A percentile compares a stretch with the other conserved stretches of the same genome.
Evolutionary conservation across 2,797 vertebrate genomes (phyloP).

Genomic region (Paramormyrops hopkinsi): DNA sequence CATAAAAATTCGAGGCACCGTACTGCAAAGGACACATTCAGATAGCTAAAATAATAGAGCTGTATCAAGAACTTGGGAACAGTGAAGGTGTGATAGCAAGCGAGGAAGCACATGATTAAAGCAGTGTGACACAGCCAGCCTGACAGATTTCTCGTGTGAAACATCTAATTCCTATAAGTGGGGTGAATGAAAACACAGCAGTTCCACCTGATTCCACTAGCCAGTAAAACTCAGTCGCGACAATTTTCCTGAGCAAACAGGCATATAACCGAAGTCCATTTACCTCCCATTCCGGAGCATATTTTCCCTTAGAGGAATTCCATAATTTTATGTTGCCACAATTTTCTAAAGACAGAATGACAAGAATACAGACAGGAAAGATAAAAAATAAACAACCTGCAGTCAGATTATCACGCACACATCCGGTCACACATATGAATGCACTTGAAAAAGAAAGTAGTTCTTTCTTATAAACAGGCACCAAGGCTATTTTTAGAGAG

Average conservation of each 20-base stretch:
- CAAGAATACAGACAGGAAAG: slow-evolving; percentile 1
- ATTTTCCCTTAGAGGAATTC: background rate
- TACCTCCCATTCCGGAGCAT: background rate
- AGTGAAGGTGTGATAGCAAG: background rate
- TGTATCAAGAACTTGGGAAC: background rate
- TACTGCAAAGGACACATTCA: background rate
- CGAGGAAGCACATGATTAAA: background rate
- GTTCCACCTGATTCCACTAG: background rate
- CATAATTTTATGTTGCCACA: slow-evolving; percentile 11
- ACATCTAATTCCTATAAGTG: slow-evolving; percentile 1
- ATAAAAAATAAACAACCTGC: background rate
- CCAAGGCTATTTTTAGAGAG: background rate
- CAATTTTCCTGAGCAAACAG: background rate
- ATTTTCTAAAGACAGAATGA: background rate
- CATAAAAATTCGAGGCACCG: background rate
- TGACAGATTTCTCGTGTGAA: background rate
- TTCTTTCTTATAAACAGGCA: background rate
- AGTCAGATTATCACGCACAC: background rate
- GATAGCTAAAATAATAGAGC: background rate
- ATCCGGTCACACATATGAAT: background rate
- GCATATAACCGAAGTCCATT: background rate
- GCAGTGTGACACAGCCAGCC: background rate
- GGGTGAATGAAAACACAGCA: background rate
- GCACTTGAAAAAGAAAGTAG: background rate
- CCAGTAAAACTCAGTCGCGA: background rate